These are phyloP conservation scores for Lithophane socia DNA, from an alignment of 2,888 invertebrate genomes.

Conservation along the genomic window DNA sequence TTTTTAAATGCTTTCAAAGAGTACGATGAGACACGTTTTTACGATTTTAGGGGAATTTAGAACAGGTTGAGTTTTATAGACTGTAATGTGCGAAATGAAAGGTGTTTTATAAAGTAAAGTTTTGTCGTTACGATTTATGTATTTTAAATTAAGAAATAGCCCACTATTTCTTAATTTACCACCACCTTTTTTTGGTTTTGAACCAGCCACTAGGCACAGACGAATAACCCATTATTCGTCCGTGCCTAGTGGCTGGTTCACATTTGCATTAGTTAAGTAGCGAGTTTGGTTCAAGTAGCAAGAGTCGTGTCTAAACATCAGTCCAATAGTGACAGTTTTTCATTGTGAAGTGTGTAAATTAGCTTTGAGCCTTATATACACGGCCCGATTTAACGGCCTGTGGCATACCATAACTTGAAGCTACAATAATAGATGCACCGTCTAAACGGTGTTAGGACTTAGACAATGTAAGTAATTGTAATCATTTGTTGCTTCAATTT, in stretches of 20 bases:
- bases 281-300: neutral
- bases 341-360: neutral
- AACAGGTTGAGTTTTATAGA: constrained; percentile 22
- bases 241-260: too few relatives aligned
- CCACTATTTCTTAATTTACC: too few relatives aligned
- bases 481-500: neutral
- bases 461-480: neutral
- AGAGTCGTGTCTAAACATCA: neutral
- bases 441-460: neutral
- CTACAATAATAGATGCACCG: neutral
- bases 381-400: neutral
- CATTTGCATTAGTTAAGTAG: neutral
- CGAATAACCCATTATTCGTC: too few relatives aligned
- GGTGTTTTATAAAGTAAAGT: constrained; percentile 7
- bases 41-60: constrained; percentile 25
- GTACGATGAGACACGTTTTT: constrained; percentile 37
- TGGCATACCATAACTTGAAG: neutral
- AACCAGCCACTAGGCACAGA: too few relatives aligned
- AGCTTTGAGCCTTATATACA: neutral
- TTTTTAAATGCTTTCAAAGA: constrained; percentile 67
- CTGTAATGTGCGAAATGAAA: constrained; percentile 14
- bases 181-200: too few relatives aligned
- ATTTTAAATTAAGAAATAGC: neutral
- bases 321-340: neutral
- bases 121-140: neutral